Evolutionary conservation across 2,113 vertebrate genomes (phyloP).

Genomic region (Opisthocomus hoazin): DNA sequence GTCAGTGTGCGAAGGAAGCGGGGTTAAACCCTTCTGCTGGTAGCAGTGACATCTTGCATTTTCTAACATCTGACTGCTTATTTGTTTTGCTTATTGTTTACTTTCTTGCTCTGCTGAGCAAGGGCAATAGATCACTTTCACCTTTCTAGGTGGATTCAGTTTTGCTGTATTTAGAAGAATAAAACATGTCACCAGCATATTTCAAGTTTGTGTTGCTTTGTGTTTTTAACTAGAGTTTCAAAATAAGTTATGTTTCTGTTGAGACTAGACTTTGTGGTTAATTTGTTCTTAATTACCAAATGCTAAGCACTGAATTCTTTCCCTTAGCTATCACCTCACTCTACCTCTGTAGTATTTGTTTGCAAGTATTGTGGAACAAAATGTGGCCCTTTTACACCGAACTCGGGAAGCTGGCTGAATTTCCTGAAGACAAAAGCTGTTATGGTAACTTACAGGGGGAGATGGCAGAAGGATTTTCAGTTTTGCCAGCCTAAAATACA

Average conservation of each 20-base stretch:
- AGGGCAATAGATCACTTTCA: neutral
- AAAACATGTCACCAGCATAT: neutral
- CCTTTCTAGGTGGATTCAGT: neutral
- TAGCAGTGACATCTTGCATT: neutral
- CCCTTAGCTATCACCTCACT: neutral
- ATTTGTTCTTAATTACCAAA: neutral
- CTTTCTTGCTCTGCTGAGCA: neutral
- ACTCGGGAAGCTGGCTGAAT: neutral
- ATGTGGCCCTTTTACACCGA: slow-evolving; percentile 11
- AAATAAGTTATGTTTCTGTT: neutral
- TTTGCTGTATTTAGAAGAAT: slow-evolving; percentile 9
- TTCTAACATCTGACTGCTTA: neutral
- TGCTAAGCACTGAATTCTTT: neutral
- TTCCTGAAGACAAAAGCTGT: slow-evolving; percentile 21
- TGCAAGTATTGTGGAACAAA: neutral
- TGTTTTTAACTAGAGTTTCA: neutral
- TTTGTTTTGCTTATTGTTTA: slow-evolving; percentile 22
- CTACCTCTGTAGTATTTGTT: neutral
- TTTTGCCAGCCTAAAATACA: slow-evolving; percentile 21
- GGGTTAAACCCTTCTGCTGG: neutral
- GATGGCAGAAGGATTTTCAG: neutral
- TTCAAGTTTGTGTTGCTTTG: neutral
- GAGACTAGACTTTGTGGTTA: neutral
- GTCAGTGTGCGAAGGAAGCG: neutral
- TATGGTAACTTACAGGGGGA: neutral